phyloP scores from a whole-genome alignment of 1,140 invertebrate species.

The Aphidius ervi region DNA sequence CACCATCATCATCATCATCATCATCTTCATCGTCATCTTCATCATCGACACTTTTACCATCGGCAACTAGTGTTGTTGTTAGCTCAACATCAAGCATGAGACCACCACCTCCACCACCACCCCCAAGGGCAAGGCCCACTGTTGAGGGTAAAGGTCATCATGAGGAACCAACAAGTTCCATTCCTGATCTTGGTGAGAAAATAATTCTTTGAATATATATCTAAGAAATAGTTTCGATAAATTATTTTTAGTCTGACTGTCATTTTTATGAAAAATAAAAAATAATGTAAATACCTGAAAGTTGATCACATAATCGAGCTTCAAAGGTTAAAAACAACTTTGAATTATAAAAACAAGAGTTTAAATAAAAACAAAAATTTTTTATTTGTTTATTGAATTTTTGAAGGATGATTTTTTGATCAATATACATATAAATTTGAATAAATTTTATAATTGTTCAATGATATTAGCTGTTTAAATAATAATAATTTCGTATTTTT shows the following conservation, averaged over 20 bases:
- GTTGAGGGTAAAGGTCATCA: constrained; percentile 51
- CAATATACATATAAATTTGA: too few relatives aligned
- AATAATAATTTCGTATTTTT: too few relatives aligned
- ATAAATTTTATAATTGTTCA: too few relatives aligned
- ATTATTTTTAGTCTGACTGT: too few relatives aligned
- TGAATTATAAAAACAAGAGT: too few relatives aligned
- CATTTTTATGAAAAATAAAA: background rate
- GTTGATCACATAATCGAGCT: too few relatives aligned
- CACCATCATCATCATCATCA: constrained; percentile 19
- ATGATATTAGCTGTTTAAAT: too few relatives aligned
- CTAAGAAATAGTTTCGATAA: background rate
- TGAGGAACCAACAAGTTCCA: constrained; percentile 78
- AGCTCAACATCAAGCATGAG: constrained; percentile 52
- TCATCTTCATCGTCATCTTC: constrained; percentile 21
- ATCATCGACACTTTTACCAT: constrained; percentile 24
- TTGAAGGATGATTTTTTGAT: too few relatives aligned
- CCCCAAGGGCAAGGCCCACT: constrained; percentile 46
- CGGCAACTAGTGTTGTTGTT: constrained; percentile 43
- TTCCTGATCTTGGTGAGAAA: constrained; percentile 76
- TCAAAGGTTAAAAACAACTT: too few relatives aligned
- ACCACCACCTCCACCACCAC: constrained; percentile 56
- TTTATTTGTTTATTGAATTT: too few relatives aligned
- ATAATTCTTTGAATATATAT: background rate
- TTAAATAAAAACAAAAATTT: too few relatives aligned
- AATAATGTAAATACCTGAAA: background rate